phyloP scores from a whole-genome alignment of 37 sponge, comb jelly and placozoan species.

The Hormiphora californensis region DNA sequence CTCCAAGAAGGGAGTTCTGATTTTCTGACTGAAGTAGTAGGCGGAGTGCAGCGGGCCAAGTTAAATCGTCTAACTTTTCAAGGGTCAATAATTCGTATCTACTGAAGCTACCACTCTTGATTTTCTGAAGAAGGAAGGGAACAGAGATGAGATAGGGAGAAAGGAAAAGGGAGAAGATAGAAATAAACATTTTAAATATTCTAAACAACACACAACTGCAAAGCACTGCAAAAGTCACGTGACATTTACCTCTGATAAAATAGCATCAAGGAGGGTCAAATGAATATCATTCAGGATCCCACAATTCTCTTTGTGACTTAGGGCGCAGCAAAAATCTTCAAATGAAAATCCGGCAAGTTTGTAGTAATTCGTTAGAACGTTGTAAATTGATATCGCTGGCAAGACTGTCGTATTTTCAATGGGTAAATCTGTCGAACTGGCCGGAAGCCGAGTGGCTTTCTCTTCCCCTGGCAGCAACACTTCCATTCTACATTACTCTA shows the following conservation, averaged over 20 bases:
- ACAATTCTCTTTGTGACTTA: background rate
- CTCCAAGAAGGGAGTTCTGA: background rate
- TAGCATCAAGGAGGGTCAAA: constrained; percentile 8
- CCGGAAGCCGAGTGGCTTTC: background rate
- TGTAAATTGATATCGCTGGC: background rate
- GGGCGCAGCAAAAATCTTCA: background rate
- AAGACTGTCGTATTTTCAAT: background rate
- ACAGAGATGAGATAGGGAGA: too few species aligned
- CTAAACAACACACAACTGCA: too few species aligned
- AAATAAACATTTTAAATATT: too few species aligned
- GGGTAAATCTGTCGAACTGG: background rate
- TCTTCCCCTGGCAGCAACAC: too few species aligned
- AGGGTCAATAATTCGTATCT: constrained; percentile 14
- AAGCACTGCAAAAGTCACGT: too few species aligned
- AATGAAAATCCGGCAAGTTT: background rate
- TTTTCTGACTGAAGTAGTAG: background rate
- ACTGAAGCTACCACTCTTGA: too few species aligned
- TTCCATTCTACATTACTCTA: too few species aligned
- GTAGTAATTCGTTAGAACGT: background rate
- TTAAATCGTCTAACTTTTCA: constrained; percentile 4
- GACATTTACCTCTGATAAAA: constrained; percentile 18
- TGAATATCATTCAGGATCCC: constrained; percentile 13
- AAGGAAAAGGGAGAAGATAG: too few species aligned
- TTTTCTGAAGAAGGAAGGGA: too few species aligned
- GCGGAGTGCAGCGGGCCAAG: constrained; percentile 34